Evolutionary conservation across 2,888 invertebrate species (phyloP).

Genomic region (Epinotia bilunana): DNA sequence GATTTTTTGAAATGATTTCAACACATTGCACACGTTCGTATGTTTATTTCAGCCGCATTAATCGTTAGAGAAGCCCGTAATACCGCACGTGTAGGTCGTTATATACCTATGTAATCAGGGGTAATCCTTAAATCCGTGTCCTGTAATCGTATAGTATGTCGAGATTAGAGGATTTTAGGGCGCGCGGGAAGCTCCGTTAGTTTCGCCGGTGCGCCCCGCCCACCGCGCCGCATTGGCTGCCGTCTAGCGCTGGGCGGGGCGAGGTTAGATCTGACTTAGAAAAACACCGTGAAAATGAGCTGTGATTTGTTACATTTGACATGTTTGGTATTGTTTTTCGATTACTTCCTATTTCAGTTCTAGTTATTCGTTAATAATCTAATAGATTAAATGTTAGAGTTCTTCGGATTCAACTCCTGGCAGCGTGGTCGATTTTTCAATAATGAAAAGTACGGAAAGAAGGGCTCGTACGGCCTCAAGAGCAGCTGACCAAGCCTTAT

Average conservation of each 20-base stretch:
- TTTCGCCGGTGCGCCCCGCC: slow-evolving; percentile 70
- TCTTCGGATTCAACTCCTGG: not conserved
- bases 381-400: not conserved
- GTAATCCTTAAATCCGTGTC: slow-evolving; percentile 42
- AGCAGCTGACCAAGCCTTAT: slow-evolving; percentile 41
- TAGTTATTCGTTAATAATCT: not conserved
- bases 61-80: not conserved
- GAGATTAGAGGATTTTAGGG: slow-evolving; percentile 47
- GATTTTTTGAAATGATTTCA: slow-evolving; percentile 10
- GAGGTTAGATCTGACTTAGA: slow-evolving; percentile 78
- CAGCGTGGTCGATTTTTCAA: slow-evolving; percentile 5
- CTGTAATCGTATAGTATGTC: slow-evolving; percentile 39
- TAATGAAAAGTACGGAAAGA: slow-evolving; percentile 18
- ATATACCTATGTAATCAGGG: slow-evolving; percentile 40
- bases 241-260: slow-evolving; percentile 76
- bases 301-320: slow-evolving; percentile 22
- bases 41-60: not conserved
- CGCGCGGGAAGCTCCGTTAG: slow-evolving; percentile 68
- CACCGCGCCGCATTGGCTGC: slow-evolving; percentile 74
- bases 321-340: not conserved
- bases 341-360: not conserved
- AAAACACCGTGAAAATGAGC: slow-evolving; percentile 53
- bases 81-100: not conserved
- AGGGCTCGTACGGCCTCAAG: not conserved
- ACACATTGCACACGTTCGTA: not conserved